Evolutionary conservation across 1,140 invertebrate species (phyloP), one percentile per base, ranked within the genome.

Genomic region (Pseudachorutes palmiensis): DNA sequence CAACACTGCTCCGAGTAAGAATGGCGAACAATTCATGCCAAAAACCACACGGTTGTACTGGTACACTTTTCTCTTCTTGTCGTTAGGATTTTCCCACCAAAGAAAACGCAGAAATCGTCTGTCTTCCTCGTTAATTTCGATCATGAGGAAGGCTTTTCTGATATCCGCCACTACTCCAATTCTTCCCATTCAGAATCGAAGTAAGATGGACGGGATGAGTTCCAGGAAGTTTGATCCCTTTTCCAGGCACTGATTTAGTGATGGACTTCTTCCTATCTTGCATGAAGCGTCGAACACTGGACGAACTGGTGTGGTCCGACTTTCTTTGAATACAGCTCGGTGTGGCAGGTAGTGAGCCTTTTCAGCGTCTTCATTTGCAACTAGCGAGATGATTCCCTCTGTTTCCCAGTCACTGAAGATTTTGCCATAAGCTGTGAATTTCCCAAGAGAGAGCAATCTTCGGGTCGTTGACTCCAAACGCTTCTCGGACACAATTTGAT

Each of bases 101-200:
- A 72, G 65, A 31, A 72, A 72, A 2, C 63, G 16, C 22, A 61
- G 41, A 36, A 63, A 45, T n/a, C 67, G 24, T 22, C 78, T 26
- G 61, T 80, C 76, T 12, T 68, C 33, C 30, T 62, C 26, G 55
- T 26, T 1, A 32, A 76, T 22, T 22, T 45, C 62, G 22, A 81
- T 79, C 66, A 79, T 76, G 16, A 79, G 67, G 75, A 81, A 81
- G 0, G 76, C 79, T 41, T 77, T 77, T 51, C 73, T 69, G 14
- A 81, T 80, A 60, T 81, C 79, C 0, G 77, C 70, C 0, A 75
- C 75, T 0, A 80, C 68, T 22, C 74, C 78, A 67, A 75, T 75
- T 29, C 66, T 74, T 29, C 75, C 71, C 65, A 19, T 70, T 65
- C 78, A 64, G 71, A 81, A 81, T 3, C 72, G 62, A 22, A 76